Evolutionary conservation across 1,140 invertebrate genomes (phyloP).

Genomic region (Contarinia nasturtii): DNA sequence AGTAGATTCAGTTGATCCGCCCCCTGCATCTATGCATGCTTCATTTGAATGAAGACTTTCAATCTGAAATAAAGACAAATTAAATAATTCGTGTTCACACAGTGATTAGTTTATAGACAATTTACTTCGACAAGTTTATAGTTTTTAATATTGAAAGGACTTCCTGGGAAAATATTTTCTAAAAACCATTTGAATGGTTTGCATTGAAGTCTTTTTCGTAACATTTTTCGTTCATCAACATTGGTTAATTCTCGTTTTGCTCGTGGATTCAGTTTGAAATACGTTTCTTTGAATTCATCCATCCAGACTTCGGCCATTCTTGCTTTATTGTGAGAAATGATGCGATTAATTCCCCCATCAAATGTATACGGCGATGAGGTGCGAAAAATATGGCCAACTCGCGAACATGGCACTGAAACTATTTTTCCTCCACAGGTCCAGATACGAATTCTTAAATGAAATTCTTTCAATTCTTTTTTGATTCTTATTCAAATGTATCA

Average conservation of each 20-base stretch:
- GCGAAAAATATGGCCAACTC: conserved; percentile 95
- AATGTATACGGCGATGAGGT: conserved; percentile 99
- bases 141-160: conserved; percentile 92
- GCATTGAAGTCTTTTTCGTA: conserved; percentile 72
- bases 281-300: conserved; percentile 97
- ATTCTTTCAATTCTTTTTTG: no score
- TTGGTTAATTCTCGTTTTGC: conserved; percentile 54
- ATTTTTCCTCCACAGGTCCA: conserved; percentile 94
- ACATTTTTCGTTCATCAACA: conserved; percentile 50
- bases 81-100: conserved; percentile 44
- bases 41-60: conserved; percentile 70
- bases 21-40: conserved; percentile 64
- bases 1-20: no score
- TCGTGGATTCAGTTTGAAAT: conserved; percentile 92
- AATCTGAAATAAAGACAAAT: conserved; percentile 50
- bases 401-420: conserved; percentile 90
- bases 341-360: conserved; percentile 77
- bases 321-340: conserved; percentile 92
- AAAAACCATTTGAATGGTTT: conserved; percentile 97
- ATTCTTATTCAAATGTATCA: no score
- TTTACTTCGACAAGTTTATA: conserved; percentile 88
- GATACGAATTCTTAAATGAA: conserved; percentile 84
- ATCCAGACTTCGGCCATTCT: conserved; percentile 95
- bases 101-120: no score
- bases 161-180: conserved; percentile 93